Evolutionary conservation across 1,140 invertebrate genomes (phyloP).

Genomic region (Bactericera cockerelli): DNA sequence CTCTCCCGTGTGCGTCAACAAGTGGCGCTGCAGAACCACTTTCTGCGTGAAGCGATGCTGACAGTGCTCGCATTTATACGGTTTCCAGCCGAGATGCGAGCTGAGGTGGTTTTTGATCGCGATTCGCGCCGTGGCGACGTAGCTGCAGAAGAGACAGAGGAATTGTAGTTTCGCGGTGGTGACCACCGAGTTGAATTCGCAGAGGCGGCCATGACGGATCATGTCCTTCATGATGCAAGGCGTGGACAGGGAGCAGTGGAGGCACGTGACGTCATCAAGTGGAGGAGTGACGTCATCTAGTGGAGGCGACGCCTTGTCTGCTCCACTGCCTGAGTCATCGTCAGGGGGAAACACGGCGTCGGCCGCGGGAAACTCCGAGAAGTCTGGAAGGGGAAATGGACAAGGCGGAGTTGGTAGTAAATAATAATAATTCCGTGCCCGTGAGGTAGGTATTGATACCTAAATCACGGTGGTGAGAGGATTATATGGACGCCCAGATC

Average conservation of each 20-base stretch:
- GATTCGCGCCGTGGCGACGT: neutral
- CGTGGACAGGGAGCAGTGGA: neutral
- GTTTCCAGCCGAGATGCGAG: neutral
- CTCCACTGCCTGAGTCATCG: too few species aligned
- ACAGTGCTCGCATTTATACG: neutral
- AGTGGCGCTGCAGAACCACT: constrained; percentile 35
- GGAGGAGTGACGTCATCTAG: too few species aligned
- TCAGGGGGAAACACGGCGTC: too few species aligned
- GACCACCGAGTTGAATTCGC: neutral
- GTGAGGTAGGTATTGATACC: too few species aligned
- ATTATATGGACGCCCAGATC: too few species aligned
- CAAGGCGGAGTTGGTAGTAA: too few species aligned
- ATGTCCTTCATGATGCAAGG: constrained; percentile 4
- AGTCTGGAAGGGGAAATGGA: too few species aligned
- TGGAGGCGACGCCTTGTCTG: too few species aligned
- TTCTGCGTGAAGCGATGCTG: neutral
- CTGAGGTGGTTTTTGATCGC: neutral
- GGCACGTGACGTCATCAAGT: neutral
- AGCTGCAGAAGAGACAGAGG: neutral
- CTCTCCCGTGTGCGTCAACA: constrained; percentile 24
- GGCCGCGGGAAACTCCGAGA: too few species aligned
- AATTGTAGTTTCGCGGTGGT: neutral
- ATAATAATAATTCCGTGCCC: too few species aligned
- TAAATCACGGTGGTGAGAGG: too few species aligned
- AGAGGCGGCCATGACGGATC: neutral